phyloP scores from a whole-genome alignment of 2,888 invertebrate genomes.

The Phrixothrix hirtus region DNA sequence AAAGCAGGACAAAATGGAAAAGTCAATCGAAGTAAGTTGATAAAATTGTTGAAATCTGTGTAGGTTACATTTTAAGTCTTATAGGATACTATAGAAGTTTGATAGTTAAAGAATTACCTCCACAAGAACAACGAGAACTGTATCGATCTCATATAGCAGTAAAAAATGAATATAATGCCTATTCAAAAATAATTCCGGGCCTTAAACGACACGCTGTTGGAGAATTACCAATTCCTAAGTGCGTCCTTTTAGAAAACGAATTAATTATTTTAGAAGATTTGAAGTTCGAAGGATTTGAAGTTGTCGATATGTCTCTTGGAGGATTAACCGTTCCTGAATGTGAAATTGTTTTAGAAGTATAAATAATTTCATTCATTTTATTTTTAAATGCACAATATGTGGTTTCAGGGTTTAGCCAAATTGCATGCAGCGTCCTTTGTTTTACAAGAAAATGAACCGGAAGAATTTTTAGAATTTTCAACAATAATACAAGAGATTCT shows the following conservation, averaged over 20 bases:
- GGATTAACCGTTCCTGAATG: constrained; percentile 22
- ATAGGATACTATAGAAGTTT: not conserved
- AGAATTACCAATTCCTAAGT: constrained; percentile 1
- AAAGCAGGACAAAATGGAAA: not conserved
- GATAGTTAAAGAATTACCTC: constrained; percentile 4
- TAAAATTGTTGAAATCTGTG: no score
- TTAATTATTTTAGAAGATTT: constrained; percentile 34
- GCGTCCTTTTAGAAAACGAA: constrained; percentile 2
- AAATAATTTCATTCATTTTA: not conserved
- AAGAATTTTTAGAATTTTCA: constrained; percentile 2
- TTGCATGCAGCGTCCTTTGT: constrained; percentile 37
- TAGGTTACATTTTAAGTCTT: constrained; percentile 2
- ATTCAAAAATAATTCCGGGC: constrained; percentile 31
- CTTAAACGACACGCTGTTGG: constrained; percentile 25
- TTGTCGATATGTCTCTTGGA: constrained; percentile 12
- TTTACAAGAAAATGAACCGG: constrained; percentile 23
- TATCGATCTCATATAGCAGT: constrained; percentile 4
- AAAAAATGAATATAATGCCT: constrained; percentile 35
- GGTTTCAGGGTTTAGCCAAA: constrained; percentile 33
- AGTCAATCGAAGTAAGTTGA: not conserved
- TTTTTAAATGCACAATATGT: not conserved
- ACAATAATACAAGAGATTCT: constrained; percentile 13
- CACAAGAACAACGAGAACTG: not conserved
- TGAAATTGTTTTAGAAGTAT: constrained; percentile 22
- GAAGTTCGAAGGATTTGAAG: constrained; percentile 16